Conservation (phyloP, 2,888 invertebrate species). For the Epinotia brunnichana region DNA sequence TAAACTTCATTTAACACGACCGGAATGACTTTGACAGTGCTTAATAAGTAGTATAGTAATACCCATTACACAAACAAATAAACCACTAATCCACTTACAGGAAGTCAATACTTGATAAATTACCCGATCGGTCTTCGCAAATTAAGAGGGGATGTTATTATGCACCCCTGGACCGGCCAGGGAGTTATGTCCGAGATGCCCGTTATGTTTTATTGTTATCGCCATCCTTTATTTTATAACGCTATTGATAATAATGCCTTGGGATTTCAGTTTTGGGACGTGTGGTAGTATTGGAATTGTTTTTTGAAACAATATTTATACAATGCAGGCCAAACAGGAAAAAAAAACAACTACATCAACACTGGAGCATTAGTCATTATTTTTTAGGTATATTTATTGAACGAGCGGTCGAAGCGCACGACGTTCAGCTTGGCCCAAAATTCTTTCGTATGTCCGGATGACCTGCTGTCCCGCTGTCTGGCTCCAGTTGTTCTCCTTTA, state of each 20-base stretch:
- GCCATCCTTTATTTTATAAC: constrained; percentile 69
- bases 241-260: constrained; percentile 60
- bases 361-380: no score
- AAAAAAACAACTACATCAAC: no score
- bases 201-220: constrained; percentile 80
- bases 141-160: constrained; percentile 59
- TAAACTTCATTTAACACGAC: no score
- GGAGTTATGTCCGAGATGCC: constrained; percentile 62
- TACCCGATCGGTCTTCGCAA: constrained; percentile 70
- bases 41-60: background rate
- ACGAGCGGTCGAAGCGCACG: no score
- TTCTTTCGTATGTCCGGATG: no score
- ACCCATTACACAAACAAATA: constrained; percentile 6
- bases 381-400: no score
- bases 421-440: no score
- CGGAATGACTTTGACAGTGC: background rate
- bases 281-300: constrained; percentile 15
- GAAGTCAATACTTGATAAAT: constrained; percentile 70
- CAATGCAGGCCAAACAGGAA: no score
- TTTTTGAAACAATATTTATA: constrained; percentile 3
- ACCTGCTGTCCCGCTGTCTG: no score
- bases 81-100: constrained; percentile 57
- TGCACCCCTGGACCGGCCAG: constrained; percentile 70
- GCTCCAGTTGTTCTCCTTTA: no score
- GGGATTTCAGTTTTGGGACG: constrained; percentile 46